Percentiles rank a stretch among this genome's conserved stretches.
phyloP scores from a whole-genome alignment of 37 sponge, comb jelly and placozoan species.

The Cladorhizidae sp. region DNA sequence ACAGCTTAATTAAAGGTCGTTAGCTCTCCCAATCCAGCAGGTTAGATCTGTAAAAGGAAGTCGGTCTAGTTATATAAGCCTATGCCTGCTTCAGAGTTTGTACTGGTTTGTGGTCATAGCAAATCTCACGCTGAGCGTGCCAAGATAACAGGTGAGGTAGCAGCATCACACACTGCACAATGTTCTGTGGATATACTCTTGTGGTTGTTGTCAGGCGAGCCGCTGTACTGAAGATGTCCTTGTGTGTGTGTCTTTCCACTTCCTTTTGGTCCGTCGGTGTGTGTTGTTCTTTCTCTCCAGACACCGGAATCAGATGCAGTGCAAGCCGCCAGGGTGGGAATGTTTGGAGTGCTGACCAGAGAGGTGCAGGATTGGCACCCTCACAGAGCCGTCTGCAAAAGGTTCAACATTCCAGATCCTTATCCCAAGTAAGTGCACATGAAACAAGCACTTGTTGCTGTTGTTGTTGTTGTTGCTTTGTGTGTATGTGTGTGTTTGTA shows the following conservation, averaged over 20 bases:
- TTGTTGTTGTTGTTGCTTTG: too few species aligned
- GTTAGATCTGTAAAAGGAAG: too few species aligned
- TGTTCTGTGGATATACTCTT: too few species aligned
- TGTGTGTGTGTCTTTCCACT: neutral
- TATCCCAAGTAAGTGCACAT: conserved; percentile 76
- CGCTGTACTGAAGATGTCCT: neutral
- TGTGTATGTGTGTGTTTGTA: too few species aligned
- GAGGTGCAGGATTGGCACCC: conserved; percentile 92
- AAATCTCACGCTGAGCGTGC: too few species aligned
- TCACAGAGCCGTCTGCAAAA: conserved; percentile 84
- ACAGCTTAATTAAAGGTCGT: too few species aligned
- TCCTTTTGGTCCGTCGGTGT: neutral
- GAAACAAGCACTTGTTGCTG: neutral
- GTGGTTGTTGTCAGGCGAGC: neutral
- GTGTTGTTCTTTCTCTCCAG: neutral
- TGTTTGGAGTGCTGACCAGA: conserved; percentile 83
- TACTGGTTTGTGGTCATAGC: too few species aligned
- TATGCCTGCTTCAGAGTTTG: too few species aligned
- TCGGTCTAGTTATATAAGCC: too few species aligned
- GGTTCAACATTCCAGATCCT: conserved; percentile 95
- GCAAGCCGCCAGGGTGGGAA: conserved; percentile 65
- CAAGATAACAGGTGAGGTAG: too few species aligned
- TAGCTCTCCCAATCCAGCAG: too few species aligned
- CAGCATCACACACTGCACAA: too few species aligned
- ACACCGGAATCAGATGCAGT: conserved; percentile 58